Evolutionary conservation across 2,113 vertebrate species (phyloP).

Genomic region (Turnix velox): DNA sequence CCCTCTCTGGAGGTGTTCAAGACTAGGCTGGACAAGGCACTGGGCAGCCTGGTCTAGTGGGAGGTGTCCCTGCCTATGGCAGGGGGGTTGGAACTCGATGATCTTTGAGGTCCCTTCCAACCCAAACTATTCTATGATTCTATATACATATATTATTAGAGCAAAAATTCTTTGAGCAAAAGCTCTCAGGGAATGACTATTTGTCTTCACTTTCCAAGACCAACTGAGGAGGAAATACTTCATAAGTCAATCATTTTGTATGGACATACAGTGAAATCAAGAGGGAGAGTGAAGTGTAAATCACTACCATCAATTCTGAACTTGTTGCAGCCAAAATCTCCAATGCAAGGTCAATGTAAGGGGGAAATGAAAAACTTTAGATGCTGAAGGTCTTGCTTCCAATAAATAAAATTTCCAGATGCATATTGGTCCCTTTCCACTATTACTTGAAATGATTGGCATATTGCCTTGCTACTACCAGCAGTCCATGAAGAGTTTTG

Average conservation of each 20-base stretch:
- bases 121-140: too few species aligned
- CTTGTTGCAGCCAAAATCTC: background rate
- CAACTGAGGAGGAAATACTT: conserved; percentile 46
- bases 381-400: background rate
- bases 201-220: background rate
- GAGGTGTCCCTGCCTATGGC: too few species aligned
- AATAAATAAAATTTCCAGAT: background rate
- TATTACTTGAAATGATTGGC: background rate
- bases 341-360: background rate
- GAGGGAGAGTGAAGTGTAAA: background rate
- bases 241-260: conserved; percentile 4
- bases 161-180: background rate
- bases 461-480: background rate
- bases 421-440: background rate
- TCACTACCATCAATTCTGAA: background rate
- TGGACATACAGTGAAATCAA: background rate
- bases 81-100: too few species aligned
- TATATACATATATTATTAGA: too few species aligned
- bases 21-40: too few species aligned
- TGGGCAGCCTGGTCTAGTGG: too few species aligned
- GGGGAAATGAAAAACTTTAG: background rate
- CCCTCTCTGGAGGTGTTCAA: too few species aligned
- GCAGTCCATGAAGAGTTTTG: background rate
- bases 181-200: background rate
- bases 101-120: too few species aligned